Percentiles rank a stretch among this genome's conserved stretches.
Evolutionary conservation across 2,113 vertebrate genomes (phyloP).

Genomic region (Syngnathus floridae): DNA sequence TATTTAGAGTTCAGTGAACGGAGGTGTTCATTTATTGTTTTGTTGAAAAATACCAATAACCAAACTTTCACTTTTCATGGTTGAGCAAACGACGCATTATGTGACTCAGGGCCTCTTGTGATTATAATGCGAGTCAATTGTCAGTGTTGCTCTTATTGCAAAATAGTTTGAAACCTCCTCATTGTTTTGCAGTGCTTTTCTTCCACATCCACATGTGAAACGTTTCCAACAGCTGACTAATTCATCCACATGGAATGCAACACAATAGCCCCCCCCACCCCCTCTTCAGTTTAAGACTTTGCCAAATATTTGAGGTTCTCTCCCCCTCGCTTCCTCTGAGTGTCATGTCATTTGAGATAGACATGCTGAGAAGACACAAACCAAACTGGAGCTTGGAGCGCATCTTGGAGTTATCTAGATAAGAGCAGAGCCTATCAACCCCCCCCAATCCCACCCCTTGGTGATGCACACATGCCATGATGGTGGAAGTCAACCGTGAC

Average conservation of each 20-base stretch:
- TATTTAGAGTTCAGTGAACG: no score
- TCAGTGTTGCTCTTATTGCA: neutral
- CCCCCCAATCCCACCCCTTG: neutral
- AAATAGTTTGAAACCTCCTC: neutral
- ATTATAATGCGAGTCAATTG: neutral
- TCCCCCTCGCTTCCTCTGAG: conserved; percentile 12
- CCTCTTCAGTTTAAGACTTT: conserved; percentile 3
- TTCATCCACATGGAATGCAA: conserved; percentile 7
- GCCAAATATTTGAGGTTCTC: conserved; percentile 22
- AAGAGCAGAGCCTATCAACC: neutral
- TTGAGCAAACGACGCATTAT: neutral
- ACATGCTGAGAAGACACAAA: conserved; percentile 18
- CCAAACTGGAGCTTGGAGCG: neutral
- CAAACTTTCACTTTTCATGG: neutral
- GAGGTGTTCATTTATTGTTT: neutral
- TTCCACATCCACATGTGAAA: neutral
- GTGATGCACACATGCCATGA: conserved; percentile 50
- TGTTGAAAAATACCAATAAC: neutral
- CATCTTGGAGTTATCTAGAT: conserved; percentile 17
- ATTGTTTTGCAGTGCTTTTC: neutral
- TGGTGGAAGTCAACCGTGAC: conserved; percentile 34
- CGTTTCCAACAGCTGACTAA: conserved; percentile 4
- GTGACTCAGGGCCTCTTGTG: neutral
- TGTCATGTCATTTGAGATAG: neutral
- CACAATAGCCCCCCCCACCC: conserved; percentile 14